phyloP scores from a whole-genome alignment of 2,797 vertebrate genomes.

The Pogonophryne albipinna region DNA sequence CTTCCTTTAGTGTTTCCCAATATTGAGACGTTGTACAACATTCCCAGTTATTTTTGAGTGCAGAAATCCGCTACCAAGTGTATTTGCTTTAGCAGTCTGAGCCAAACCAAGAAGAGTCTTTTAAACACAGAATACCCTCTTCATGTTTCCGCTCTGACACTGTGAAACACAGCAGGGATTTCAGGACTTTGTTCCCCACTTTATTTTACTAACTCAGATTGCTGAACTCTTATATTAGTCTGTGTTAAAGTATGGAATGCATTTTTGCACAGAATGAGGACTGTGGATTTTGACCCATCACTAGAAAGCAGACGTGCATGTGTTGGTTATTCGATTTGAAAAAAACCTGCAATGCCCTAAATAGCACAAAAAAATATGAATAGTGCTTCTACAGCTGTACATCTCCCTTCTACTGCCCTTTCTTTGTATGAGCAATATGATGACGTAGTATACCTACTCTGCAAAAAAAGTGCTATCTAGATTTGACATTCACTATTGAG shows the following conservation, averaged over 20 bases:
- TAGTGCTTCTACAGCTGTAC: conserved; percentile 4
- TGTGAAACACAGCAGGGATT: neutral
- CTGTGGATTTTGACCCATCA: neutral
- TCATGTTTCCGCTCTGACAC: conserved; percentile 25
- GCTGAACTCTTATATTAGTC: neutral
- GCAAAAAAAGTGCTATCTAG: conserved; percentile 10
- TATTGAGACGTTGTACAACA: neutral
- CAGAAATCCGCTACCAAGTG: conserved; percentile 7
- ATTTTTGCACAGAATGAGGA: neutral
- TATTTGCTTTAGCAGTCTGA: conserved; percentile 16
- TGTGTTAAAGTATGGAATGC: neutral
- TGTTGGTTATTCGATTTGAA: neutral
- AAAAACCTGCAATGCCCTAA: neutral
- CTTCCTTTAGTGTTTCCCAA: neutral
- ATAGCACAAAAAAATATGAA: conserved; percentile 16
- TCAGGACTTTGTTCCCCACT: neutral
- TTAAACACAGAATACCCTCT: conserved; percentile 6
- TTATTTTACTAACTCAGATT: neutral
- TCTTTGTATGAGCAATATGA: conserved; percentile 19
- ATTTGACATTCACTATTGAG: conserved; percentile 12
- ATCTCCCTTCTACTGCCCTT: conserved; percentile 18
- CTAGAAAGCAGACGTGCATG: neutral
- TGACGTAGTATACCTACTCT: conserved; percentile 37
- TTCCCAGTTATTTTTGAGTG: conserved; percentile 6
- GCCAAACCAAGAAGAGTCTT: conserved; percentile 29